A percentile compares a stretch with the other conserved stretches of the same genome.
Evolutionary conservation across 2,797 vertebrate genomes (phyloP).

Genomic region (Acanthiza pusilla): DNA sequence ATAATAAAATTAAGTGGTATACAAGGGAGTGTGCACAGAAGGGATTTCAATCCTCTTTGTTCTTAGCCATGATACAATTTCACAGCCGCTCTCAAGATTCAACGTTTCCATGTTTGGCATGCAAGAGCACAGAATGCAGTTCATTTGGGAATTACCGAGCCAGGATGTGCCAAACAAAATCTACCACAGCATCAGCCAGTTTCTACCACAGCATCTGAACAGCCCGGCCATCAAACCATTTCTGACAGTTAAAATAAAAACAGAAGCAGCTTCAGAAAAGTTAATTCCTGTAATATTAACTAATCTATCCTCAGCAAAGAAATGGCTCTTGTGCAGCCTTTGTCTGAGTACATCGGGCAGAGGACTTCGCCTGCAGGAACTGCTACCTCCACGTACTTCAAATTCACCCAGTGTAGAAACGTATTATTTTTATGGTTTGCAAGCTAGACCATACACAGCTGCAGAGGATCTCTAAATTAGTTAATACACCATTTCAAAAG

Average conservation of each 20-base stretch:
- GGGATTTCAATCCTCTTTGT: conserved; percentile 38
- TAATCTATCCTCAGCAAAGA: background rate
- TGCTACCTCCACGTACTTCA: background rate
- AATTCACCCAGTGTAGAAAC: background rate
- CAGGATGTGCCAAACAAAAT: background rate
- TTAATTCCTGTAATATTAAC: background rate
- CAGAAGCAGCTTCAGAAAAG: background rate
- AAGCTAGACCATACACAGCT: conserved; percentile 19
- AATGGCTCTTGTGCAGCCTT: background rate
- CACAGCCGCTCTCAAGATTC: conserved; percentile 31
- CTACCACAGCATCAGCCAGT: background rate
- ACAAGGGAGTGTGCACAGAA: conserved; percentile 10
- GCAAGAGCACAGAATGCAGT: conserved; percentile 20
- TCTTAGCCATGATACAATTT: conserved; percentile 37
- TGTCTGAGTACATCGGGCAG: background rate
- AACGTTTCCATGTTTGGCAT: conserved; percentile 23
- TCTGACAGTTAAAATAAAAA: background rate
- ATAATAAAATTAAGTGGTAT: conserved; percentile 47
- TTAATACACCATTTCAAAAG: conserved; percentile 29
- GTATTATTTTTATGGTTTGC: conserved; percentile 26
- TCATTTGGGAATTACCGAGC: conserved; percentile 21
- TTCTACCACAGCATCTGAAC: background rate
- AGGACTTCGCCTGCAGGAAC: background rate
- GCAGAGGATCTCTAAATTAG: conserved; percentile 15
- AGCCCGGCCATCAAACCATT: background rate